Percentiles rank a stretch among this genome's conserved stretches.
phyloP scores from a whole-genome alignment of 1,140 invertebrate genomes.

The Anoplophora glabripennis region DNA sequence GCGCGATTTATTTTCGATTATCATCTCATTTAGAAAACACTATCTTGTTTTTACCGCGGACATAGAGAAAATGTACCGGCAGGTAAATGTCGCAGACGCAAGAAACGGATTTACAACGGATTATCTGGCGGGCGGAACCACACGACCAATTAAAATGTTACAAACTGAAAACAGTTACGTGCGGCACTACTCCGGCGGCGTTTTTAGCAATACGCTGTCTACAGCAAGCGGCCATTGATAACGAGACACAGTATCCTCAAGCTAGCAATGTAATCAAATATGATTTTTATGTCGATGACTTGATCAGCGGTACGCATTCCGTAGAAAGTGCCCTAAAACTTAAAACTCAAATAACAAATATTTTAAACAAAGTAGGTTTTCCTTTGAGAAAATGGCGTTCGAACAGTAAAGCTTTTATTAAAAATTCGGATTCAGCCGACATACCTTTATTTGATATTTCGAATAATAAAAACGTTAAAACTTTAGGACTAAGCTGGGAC shows the following conservation, averaged over 20 bases:
- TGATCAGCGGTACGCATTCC: constrained; percentile 37
- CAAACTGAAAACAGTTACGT: constrained; percentile 41
- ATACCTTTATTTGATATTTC: not conserved
- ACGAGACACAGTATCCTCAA: constrained; percentile 2
- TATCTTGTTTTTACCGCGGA: constrained; percentile 38
- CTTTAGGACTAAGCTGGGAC: constrained; percentile 35
- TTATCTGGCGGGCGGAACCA: constrained; percentile 40
- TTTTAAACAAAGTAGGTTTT: constrained; percentile 31
- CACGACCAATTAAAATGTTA: constrained; percentile 28
- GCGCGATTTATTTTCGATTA: constrained; percentile 30
- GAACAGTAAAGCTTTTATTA: constrained; percentile 19
- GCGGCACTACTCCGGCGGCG: constrained; percentile 41
- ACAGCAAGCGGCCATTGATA: constrained; percentile 18
- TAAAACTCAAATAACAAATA: constrained; percentile 10
- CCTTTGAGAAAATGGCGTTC: constrained; percentile 47
- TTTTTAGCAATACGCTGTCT: constrained; percentile 38
- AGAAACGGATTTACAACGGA: constrained; percentile 42
- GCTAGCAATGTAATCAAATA: constrained; percentile 19
- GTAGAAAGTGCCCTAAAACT: constrained; percentile 26
- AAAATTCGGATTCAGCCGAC: no score
- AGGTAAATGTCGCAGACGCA: constrained; percentile 40
- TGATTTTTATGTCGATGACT: constrained; percentile 49
- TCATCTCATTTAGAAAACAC: constrained; percentile 27
- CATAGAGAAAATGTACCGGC: constrained; percentile 51
- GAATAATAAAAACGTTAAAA: constrained; percentile 12